phyloP scores from a whole-genome alignment of 1,140 invertebrate species.

The Pseudoatta argentina region DNA sequence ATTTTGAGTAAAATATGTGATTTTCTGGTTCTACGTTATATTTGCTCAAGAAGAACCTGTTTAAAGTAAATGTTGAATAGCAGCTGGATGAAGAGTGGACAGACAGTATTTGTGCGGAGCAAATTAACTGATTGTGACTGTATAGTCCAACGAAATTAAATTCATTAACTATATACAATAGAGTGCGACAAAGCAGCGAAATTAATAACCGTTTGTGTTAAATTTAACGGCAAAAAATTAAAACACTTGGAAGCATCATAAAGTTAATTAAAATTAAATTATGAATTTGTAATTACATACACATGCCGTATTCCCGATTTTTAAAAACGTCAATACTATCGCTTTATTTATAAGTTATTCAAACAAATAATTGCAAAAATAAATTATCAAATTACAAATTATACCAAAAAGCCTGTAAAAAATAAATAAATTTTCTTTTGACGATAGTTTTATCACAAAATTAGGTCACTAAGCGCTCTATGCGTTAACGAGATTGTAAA shows the following conservation, averaged over 20 bases:
- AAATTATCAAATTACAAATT: background rate
- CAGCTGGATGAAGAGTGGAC: background rate
- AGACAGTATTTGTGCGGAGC: background rate
- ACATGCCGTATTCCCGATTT: background rate
- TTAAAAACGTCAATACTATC: background rate
- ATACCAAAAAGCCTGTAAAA: background rate
- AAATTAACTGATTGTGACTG: conserved; percentile 18
- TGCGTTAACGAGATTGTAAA: conserved; percentile 46
- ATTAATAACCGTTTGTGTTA: conserved; percentile 16
- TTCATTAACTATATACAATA: background rate
- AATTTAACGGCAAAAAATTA: conserved; percentile 29
- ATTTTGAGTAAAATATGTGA: background rate
- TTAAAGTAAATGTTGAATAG: conserved; percentile 41
- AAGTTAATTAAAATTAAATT: conserved; percentile 18
- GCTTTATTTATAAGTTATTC: background rate
- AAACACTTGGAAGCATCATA: background rate
- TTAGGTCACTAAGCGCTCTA: conserved; percentile 2
- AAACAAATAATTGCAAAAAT: background rate
- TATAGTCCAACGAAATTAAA: background rate
- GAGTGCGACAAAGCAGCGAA: background rate
- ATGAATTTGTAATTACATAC: background rate
- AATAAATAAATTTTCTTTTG: background rate
- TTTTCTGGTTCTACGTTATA: background rate
- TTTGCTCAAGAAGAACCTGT: conserved; percentile 20
- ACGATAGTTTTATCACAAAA: conserved; percentile 13